Evolutionary conservation across 2,113 vertebrate species (phyloP).

Genomic region (Anolis sagrei): DNA sequence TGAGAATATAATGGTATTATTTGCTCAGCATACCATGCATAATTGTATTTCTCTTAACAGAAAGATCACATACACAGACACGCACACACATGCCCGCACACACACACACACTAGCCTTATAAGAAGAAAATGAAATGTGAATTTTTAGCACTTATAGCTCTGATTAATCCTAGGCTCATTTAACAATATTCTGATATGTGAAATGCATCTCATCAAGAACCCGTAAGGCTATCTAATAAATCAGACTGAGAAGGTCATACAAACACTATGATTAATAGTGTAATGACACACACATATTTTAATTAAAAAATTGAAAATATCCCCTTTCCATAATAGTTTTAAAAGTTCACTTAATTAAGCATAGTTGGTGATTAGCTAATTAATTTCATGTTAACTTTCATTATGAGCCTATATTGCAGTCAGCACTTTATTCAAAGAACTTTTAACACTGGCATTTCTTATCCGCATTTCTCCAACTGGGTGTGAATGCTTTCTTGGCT

Average conservation of each 20-base stretch:
- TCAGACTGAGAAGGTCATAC: conserved; percentile 4
- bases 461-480: neutral
- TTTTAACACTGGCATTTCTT: conserved; percentile 26
- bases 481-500: neutral
- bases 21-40: neutral
- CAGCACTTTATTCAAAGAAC: conserved; percentile 26
- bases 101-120: neutral
- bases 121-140: neutral
- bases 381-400: conserved; percentile 41
- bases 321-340: conserved; percentile 23
- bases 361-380: conserved; percentile 37
- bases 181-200: conserved; percentile 35
- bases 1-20: neutral
- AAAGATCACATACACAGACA: neutral
- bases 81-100: neutral
- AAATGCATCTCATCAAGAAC: neutral
- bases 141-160: neutral
- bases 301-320: conserved; percentile 7
- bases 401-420: conserved; percentile 28
- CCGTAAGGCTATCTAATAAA: conserved; percentile 30
- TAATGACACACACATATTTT: conserved; percentile 16
- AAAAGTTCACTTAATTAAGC: conserved; percentile 46
- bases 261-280: conserved; percentile 25
- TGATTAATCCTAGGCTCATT: conserved; percentile 17
- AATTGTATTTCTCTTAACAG: neutral